Conservation (phyloP, 53 echinoderm and acorn worm species). For the Apostichopus leukothele region DNA sequence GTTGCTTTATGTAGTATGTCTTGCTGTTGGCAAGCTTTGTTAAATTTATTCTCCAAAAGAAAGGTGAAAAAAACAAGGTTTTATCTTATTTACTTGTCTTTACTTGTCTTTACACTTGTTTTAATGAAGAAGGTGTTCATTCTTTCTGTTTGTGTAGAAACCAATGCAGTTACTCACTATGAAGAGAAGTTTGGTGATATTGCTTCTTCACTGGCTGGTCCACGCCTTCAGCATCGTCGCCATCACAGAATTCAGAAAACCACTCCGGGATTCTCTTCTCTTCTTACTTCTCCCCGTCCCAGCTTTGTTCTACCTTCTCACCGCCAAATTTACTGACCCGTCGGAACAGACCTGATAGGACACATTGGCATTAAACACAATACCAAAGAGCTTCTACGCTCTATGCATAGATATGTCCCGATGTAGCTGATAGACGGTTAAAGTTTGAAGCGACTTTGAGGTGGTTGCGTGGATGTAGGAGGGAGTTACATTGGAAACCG, state of each 20-base stretch:
- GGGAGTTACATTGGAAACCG: too few relatives aligned
- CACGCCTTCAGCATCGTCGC: constrained; percentile 93
- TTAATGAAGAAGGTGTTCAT: background rate
- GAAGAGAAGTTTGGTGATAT: constrained; percentile 72
- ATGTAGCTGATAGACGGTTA: too few relatives aligned
- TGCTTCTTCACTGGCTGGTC: constrained; percentile 83
- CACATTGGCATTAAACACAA: too few relatives aligned
- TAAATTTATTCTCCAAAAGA: too few relatives aligned
- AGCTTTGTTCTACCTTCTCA: constrained; percentile 81
- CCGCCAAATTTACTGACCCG: constrained; percentile 85
- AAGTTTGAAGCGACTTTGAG: too few relatives aligned
- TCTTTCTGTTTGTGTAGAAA: constrained; percentile 55
- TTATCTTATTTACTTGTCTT: background rate
- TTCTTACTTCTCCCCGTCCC: constrained; percentile 84
- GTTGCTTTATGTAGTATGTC: too few relatives aligned
- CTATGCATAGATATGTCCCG: too few relatives aligned
- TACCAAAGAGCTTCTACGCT: too few relatives aligned
- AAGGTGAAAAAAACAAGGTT: too few relatives aligned
- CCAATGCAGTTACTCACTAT: constrained; percentile 69
- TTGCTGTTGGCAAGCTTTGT: too few relatives aligned
- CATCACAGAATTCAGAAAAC: constrained; percentile 76
- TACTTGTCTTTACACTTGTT: background rate
- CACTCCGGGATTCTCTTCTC: constrained; percentile 65
- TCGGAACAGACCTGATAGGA: background rate
- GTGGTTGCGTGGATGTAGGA: too few relatives aligned